Conservation (phyloP, 2,797 vertebrate genomes). For the Syngnathus rostellatus region DNA sequence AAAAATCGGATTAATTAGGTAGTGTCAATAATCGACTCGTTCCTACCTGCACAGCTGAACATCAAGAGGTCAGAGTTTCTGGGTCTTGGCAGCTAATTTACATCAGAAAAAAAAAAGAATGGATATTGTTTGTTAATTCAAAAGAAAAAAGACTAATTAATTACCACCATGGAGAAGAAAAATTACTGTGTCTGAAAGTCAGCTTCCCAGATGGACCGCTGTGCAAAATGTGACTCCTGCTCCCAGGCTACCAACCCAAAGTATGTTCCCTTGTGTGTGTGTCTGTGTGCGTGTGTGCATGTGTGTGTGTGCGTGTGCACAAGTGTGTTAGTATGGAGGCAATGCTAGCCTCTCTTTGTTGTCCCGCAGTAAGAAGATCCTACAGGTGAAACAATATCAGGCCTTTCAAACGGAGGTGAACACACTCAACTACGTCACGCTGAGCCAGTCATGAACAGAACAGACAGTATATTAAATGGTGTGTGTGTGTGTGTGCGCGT, state of each 20-base stretch:
- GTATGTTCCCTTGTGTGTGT: background rate
- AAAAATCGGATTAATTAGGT: background rate
- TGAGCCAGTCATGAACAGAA: slow-evolving; percentile 29
- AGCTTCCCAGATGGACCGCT: slow-evolving; percentile 27
- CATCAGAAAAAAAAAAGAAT: background rate
- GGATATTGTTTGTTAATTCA: background rate
- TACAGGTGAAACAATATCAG: slow-evolving; percentile 64
- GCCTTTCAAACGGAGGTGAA: slow-evolving; percentile 55
- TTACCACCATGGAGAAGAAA: background rate
- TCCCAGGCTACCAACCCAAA: slow-evolving; percentile 28
- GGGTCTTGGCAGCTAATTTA: background rate
- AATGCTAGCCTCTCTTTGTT: slow-evolving; percentile 47
- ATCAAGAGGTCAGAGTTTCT: background rate
- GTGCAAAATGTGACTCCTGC: slow-evolving; percentile 37
- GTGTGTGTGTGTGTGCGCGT: background rate
- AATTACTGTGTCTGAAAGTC: background rate
- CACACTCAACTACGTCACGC: slow-evolving; percentile 44
- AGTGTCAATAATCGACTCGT: background rate
- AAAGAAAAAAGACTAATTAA: background rate
- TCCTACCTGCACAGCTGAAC: slow-evolving; percentile 4
- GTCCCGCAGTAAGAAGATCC: slow-evolving; percentile 59
- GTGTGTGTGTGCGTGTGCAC: slow-evolving; percentile 17
- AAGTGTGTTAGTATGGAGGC: background rate
- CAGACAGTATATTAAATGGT: slow-evolving; percentile 15
- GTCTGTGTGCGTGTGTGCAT: background rate